Evolutionary conservation across 2,113 vertebrate species (phyloP).

Genomic region (Ploceus nigricollis): DNA sequence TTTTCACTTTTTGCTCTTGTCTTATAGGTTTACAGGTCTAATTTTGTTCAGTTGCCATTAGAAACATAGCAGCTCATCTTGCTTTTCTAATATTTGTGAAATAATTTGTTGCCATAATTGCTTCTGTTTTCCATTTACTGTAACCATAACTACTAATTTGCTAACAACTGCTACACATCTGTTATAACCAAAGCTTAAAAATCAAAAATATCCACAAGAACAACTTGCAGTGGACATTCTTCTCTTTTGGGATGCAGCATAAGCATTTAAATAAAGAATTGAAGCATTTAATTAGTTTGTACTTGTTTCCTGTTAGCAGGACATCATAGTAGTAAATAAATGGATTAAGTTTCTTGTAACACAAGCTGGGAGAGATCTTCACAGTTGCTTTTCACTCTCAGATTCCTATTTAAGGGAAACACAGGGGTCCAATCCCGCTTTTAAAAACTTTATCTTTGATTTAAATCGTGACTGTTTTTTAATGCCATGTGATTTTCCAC

Average conservation of each 20-base stretch:
- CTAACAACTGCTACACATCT: background rate
- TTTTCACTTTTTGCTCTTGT: background rate
- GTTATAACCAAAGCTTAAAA: conserved; percentile 16
- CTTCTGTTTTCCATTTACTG: conserved; percentile 22
- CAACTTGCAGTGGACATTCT: background rate
- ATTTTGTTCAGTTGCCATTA: background rate
- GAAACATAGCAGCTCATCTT: background rate
- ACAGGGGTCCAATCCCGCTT: conserved; percentile 34
- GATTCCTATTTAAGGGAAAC: conserved; percentile 64
- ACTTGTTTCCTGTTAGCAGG: conserved; percentile 53
- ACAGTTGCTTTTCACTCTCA: conserved; percentile 63
- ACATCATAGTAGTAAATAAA: conserved; percentile 48
- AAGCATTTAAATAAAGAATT: conserved; percentile 58
- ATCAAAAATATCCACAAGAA: conserved; percentile 3
- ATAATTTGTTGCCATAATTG: conserved; percentile 30
- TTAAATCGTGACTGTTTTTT: conserved; percentile 54
- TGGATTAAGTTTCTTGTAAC: conserved; percentile 57
- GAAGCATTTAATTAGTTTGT: conserved; percentile 63
- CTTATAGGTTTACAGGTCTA: background rate
- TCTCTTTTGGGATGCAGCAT: background rate
- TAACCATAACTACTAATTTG: conserved; percentile 19
- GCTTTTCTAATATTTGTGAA: conserved; percentile 14
- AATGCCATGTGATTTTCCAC: conserved; percentile 46
- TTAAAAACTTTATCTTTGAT: conserved; percentile 63
- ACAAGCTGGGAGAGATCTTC: conserved; percentile 27